phyloP scores from a whole-genome alignment of 2,888 invertebrate species.

The Megastigmus dorsalis region DNA sequence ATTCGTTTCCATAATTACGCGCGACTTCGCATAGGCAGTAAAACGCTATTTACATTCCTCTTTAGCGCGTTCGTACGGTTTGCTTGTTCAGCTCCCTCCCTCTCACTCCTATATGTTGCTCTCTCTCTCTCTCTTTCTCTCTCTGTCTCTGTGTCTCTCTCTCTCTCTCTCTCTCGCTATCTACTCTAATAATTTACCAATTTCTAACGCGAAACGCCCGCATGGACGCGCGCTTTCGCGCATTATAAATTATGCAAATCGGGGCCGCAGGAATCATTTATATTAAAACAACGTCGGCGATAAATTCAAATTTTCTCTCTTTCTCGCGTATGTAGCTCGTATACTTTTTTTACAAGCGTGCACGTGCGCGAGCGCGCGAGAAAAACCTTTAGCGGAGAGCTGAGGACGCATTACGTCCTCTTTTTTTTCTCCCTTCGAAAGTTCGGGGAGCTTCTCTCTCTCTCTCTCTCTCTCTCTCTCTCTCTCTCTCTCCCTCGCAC shows the following conservation, averaged over 20 bases:
- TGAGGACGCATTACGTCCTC: constrained; percentile 8
- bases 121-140: constrained; percentile 49
- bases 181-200: constrained; percentile 54
- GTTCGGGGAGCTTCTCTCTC: neutral
- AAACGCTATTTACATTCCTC: constrained; percentile 54
- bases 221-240: neutral
- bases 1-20: constrained; percentile 47
- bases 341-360: no score
- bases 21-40: constrained; percentile 28
- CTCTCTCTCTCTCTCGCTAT: constrained; percentile 34
- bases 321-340: no score
- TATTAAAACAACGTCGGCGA: constrained; percentile 48
- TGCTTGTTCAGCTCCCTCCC: constrained; percentile 50
- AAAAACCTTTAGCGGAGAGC: constrained; percentile 20
- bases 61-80: constrained; percentile 39
- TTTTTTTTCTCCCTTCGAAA: constrained; percentile 26
- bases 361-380: neutral
- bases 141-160: constrained; percentile 41
- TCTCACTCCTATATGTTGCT: constrained; percentile 44
- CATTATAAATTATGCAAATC: constrained; percentile 54
- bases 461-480: constrained; percentile 12
- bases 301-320: constrained; percentile 55
- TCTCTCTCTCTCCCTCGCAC: constrained; percentile 12
- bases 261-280: constrained; percentile 37
- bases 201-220: constrained; percentile 34